These are phyloP conservation scores for Hybos culiciformis DNA, from an alignment of 2,888 invertebrate species.

Conservation along the genomic window DNA sequence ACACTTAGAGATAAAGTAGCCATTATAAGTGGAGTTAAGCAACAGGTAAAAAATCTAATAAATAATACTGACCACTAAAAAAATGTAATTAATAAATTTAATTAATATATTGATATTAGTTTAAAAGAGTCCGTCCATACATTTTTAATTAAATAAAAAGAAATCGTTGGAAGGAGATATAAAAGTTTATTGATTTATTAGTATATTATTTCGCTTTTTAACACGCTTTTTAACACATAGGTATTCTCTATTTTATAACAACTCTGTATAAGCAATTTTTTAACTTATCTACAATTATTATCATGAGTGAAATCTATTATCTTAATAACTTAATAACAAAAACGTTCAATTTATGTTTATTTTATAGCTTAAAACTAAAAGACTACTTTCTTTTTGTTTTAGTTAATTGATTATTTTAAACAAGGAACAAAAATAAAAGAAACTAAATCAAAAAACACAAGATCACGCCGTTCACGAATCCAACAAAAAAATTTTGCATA, in stretches of 20 bases:
- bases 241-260: too few relatives aligned
- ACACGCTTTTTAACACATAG: too few relatives aligned
- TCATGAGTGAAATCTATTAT: too few relatives aligned
- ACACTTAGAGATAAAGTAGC: conserved; percentile 43
- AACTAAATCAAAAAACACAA: background rate
- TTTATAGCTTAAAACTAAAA: background rate
- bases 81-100: conserved; percentile 3
- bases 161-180: background rate
- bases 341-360: too few relatives aligned
- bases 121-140: background rate
- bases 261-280: too few relatives aligned
- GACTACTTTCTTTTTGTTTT: background rate
- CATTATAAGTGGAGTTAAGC: conserved; percentile 38
- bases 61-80: too few relatives aligned
- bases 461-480: background rate
- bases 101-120: background rate
- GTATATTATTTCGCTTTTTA: background rate
- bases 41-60: conserved; percentile 33
- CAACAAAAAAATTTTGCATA: conserved; percentile 11
- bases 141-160: background rate
- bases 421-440: background rate
- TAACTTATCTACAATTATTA: too few relatives aligned
- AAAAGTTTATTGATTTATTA: background rate
- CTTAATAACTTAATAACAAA: too few relatives aligned
- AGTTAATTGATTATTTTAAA: background rate